Conservation (phyloP, 1,140 invertebrate genomes). For the Drosophila guanche region DNA sequence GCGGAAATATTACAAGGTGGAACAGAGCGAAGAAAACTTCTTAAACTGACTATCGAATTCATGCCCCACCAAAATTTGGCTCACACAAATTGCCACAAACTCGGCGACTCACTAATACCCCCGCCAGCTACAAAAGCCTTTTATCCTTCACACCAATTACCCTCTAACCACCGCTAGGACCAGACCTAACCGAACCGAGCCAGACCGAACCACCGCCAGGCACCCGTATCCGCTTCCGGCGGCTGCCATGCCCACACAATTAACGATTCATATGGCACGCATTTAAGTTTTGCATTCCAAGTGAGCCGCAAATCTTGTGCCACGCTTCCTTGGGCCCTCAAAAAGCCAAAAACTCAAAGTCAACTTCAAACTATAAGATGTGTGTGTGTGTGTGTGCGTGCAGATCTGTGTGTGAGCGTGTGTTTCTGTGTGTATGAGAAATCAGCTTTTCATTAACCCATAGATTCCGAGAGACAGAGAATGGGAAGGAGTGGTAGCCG, state of each 20-base stretch:
- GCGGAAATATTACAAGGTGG: no score
- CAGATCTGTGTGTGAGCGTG: slow-evolving; percentile 13
- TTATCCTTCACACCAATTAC: background rate
- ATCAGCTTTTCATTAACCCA: slow-evolving; percentile 73
- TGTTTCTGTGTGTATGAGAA: slow-evolving; percentile 35
- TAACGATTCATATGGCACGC: slow-evolving; percentile 74
- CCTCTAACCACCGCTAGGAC: slow-evolving; percentile 1
- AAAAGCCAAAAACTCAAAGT: slow-evolving; percentile 59
- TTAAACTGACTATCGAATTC: no score
- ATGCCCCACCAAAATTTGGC: no score
- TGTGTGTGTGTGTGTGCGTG: slow-evolving; percentile 26
- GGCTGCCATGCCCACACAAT: slow-evolving; percentile 44
- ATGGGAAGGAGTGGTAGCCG: slow-evolving; percentile 1
- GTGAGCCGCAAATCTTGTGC: slow-evolving; percentile 60
- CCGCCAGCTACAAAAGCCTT: no score
- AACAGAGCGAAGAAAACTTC: background rate
- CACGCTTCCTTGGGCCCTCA: slow-evolving; percentile 44
- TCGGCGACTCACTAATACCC: no score
- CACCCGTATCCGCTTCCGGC: slow-evolving; percentile 9
- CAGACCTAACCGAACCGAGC: no score
- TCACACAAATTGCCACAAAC: no score
- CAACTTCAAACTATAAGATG: slow-evolving; percentile 33
- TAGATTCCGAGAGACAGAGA: slow-evolving; percentile 12
- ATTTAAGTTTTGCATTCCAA: slow-evolving; percentile 69
- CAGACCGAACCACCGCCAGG: background rate